A percentile compares a stretch with the other conserved stretches of the same genome.
Evolutionary conservation across 1,140 invertebrate species (phyloP).

Genomic region (Calliopsis andreniformis): DNA sequence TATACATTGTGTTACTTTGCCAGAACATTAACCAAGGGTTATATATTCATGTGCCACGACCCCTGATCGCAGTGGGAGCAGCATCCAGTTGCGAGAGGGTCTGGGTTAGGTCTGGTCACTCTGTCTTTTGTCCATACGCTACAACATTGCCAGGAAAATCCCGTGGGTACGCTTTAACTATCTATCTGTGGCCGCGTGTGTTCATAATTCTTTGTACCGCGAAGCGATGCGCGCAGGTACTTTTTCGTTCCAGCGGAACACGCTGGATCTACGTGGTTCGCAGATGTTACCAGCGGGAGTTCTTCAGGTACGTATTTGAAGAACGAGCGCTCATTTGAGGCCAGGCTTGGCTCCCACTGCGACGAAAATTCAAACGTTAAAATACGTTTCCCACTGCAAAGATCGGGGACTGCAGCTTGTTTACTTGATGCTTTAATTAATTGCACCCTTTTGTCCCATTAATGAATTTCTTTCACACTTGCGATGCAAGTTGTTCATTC

Average conservation of each 20-base stretch:
- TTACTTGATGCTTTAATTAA: conserved; percentile 50
- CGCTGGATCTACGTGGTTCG: conserved; percentile 41
- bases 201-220: conserved; percentile 48
- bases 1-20: too few relatives aligned
- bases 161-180: conserved; percentile 34
- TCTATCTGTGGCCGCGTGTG: conserved; percentile 23
- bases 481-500: background rate
- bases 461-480: conserved; percentile 20
- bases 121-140: background rate
- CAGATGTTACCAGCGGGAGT: conserved; percentile 56
- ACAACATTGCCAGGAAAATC: conserved; percentile 17
- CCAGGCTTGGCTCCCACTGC: conserved; percentile 52
- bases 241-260: conserved; percentile 51
- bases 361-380: conserved; percentile 57
- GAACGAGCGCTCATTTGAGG: conserved; percentile 56
- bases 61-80: background rate
- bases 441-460: conserved; percentile 31
- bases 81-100: background rate
- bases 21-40: too few relatives aligned
- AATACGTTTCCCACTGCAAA: conserved; percentile 30
- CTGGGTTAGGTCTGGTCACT: too few relatives aligned
- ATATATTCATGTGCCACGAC: background rate
- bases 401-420: conserved; percentile 43
- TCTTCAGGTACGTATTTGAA: conserved; percentile 52
- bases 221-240: conserved; percentile 26